phyloP scores from a whole-genome alignment of 2,113 vertebrate species.

The Hemiscyllium ocellatum region DNA sequence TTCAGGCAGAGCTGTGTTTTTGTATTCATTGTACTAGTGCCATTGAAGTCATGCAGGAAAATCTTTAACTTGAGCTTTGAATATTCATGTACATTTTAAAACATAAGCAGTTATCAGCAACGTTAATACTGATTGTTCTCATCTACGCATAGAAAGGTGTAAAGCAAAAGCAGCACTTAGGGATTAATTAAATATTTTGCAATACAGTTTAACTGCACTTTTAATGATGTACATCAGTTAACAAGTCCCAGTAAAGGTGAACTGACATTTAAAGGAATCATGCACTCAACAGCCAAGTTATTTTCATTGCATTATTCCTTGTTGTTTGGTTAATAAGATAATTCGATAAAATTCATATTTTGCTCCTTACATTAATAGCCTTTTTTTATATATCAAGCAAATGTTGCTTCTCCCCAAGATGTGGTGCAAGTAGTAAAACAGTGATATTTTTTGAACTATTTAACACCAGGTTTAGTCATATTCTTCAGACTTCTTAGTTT shows the following conservation, averaged over 20 bases:
- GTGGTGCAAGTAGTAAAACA: not conserved
- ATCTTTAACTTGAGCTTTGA: not conserved
- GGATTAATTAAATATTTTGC: not conserved
- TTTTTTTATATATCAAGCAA: not conserved
- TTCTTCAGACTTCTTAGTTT: not conserved
- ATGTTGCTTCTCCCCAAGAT: not conserved
- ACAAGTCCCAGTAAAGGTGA: not conserved
- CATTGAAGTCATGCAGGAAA: not conserved
- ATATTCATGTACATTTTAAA: slow-evolving; percentile 17
- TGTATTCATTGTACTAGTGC: not conserved
- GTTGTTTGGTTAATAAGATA: not conserved
- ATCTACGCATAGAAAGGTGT: not conserved
- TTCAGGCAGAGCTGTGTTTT: not conserved
- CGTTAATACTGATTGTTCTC: not conserved
- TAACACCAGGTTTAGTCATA: not conserved
- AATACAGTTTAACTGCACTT: not conserved
- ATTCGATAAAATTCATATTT: not conserved
- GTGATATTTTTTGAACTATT: not conserved
- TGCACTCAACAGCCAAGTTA: not conserved
- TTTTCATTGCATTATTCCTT: not conserved
- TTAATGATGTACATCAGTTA: not conserved
- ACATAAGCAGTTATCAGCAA: not conserved
- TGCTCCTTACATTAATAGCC: not conserved
- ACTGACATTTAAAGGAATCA: not conserved
- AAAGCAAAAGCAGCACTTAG: not conserved